These are phyloP conservation scores for Allolobophora icterica DNA, from an alignment of 2,888 invertebrate species.

Conservation along the genomic window DNA sequence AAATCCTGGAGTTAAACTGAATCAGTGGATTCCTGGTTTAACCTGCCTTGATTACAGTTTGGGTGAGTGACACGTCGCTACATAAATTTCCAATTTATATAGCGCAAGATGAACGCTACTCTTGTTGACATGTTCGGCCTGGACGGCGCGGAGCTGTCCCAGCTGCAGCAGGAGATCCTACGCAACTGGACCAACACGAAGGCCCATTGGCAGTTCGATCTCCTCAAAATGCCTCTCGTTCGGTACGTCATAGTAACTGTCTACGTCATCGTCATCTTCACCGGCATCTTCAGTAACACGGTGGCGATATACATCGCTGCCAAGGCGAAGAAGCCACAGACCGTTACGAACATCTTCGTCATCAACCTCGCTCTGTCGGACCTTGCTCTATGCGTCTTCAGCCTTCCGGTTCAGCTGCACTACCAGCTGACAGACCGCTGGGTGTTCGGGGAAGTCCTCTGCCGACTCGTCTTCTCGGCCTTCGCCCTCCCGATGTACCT, in stretches of 20 bases:
- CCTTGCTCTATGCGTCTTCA: slow-evolving; percentile 60
- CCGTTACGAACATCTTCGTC: slow-evolving; percentile 63
- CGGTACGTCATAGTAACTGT: slow-evolving; percentile 32
- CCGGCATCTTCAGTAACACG: slow-evolving; percentile 59
- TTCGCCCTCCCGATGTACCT: slow-evolving; percentile 63
- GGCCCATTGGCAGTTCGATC: slow-evolving; percentile 24
- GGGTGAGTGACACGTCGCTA: neutral
- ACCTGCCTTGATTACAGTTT: neutral
- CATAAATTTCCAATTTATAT: neutral
- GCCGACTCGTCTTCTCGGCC: slow-evolving; percentile 59
- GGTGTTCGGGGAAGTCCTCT: slow-evolving; percentile 60
- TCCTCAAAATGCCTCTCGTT: slow-evolving; percentile 31
- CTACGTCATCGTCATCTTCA: slow-evolving; percentile 38
- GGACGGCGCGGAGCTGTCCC: neutral
- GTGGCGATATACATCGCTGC: slow-evolving; percentile 57
- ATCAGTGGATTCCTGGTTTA: neutral
- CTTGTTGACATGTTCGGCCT: neutral
- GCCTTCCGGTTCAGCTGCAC: slow-evolving; percentile 62
- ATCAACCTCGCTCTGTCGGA: slow-evolving; percentile 60
- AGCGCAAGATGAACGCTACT: neutral
- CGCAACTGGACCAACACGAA: slow-evolving; percentile 21
- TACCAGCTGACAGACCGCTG: slow-evolving; percentile 62
- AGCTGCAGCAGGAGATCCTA: slow-evolving; percentile 21
- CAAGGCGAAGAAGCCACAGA: slow-evolving; percentile 56
- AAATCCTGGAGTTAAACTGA: neutral